Base-by-base conservation (phyloP, 2,113 vertebrate genomes). In the Martes martes region DNA sequence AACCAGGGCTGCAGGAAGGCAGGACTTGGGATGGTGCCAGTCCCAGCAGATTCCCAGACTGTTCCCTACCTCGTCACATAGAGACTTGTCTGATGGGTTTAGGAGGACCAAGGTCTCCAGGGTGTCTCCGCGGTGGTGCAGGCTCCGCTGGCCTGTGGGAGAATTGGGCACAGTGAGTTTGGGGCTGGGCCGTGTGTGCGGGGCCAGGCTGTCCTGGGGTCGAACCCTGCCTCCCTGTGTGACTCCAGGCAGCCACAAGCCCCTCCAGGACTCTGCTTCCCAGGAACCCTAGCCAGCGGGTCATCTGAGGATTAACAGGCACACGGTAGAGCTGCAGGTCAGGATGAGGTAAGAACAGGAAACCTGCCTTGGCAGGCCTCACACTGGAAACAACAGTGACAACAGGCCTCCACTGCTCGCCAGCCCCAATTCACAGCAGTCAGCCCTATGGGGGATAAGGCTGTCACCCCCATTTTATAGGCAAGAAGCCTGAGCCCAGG, bases 61-160 rank as follows among this genome's bases (percentile, higher is more conserved):
- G 1, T 2, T 0, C 9, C 99, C 98, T 98, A 99, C 99, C 99
- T 99, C 99, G 0, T 99, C 99, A 0, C 99, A 99, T 63, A 99
- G 98, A 3, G 99, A 99, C 74, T 98, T 99, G 47, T 99, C 99
- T 0, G 99, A 99, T 0, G 99, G 99, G 98, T 99, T 99, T 92
- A 99, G 99, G 50, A 99, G 97, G 19, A 99, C 99, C 96, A 99
- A 98, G 0, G 99, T 99, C 97, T 99, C 99, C 98, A 99, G 98
- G 7, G 99, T 95, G 1, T 99, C 99, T 3, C 99, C 99, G 0
- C 98, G 98, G 98, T 99, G 99, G 97, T 99, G 99, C 79, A 99
- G 99, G 24, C 99, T 99, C 96, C 99, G 98, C 98, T 99, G 99
- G 55, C 99, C 99, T 99, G 96, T 6, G 55, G 71, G 90, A 42